Conservation (phyloP, 2,113 vertebrate species). For the Cynocephalus volans region DNA sequence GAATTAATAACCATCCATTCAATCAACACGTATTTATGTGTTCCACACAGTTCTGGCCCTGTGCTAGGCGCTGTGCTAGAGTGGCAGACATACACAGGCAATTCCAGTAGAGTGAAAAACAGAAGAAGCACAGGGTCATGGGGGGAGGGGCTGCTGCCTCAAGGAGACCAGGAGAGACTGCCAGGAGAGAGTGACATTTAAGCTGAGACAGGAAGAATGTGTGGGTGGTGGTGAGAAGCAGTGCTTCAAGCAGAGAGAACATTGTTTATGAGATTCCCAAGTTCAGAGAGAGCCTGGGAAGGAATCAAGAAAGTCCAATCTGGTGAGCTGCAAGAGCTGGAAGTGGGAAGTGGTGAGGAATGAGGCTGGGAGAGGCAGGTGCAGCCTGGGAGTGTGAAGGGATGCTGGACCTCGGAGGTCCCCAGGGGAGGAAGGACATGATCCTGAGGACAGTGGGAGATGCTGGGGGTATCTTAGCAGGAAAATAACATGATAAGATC, state of each 20-base stretch:
- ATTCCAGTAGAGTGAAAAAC: background rate
- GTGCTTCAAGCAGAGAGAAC: constrained; percentile 1
- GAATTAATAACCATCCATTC: background rate
- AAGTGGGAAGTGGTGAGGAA: background rate
- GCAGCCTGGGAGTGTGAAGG: background rate
- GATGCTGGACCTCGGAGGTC: background rate
- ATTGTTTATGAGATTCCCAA: constrained; percentile 18
- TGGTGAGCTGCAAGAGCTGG: background rate
- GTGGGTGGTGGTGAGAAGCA: constrained; percentile 1
- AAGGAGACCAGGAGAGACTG: background rate
- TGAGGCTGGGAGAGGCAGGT: background rate
- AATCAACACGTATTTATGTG: background rate
- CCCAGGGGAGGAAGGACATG: background rate
- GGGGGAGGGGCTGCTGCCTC: background rate
- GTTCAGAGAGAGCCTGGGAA: constrained; percentile 5
- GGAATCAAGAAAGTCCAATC: background rate
- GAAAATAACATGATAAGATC: background rate
- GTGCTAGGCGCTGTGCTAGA: background rate
- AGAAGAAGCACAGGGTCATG: background rate
- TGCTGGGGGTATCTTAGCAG: background rate
- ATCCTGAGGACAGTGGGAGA: background rate
- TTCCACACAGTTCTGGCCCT: too few relatives aligned
- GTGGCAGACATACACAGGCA: background rate
- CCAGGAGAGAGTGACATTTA: constrained; percentile 4
- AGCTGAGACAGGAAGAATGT: background rate